These are phyloP conservation scores for Mastacembelus armatus DNA, from an alignment of 2,797 vertebrate species.

Conservation along the genomic window DNA sequence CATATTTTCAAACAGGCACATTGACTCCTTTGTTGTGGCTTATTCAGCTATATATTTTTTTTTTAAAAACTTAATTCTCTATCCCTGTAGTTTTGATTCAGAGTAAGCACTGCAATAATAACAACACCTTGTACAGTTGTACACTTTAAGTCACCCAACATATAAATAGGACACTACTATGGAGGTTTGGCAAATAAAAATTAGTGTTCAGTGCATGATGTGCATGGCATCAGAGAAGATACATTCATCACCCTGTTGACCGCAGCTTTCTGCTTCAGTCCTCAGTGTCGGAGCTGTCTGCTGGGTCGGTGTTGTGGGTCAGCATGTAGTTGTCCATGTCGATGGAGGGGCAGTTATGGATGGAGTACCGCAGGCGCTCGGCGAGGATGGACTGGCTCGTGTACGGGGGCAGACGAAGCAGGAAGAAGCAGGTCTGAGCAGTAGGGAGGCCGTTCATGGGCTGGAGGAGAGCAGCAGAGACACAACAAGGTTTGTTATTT, in stretches of 20 bases:
- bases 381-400: conserved; percentile 85
- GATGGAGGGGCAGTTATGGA: conserved; percentile 89
- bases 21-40: conserved; percentile 63
- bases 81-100: conserved; percentile 64
- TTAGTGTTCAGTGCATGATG: conserved; percentile 79
- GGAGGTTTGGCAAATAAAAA: conserved; percentile 81
- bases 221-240: conserved; percentile 77
- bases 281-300: conserved; percentile 84
- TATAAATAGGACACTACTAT: conserved; percentile 70
- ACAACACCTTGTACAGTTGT: conserved; percentile 68
- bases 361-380: conserved; percentile 87
- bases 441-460: conserved; percentile 87
- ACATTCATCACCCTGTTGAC: conserved; percentile 65
- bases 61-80: conserved; percentile 53
- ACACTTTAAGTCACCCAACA: conserved; percentile 69
- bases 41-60: conserved; percentile 56
- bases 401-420: conserved; percentile 87
- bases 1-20: conserved; percentile 76
- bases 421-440: conserved; percentile 90
- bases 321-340: conserved; percentile 92
- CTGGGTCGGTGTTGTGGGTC: conserved; percentile 85
- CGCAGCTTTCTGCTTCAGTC: conserved; percentile 69
- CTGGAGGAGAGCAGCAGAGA: conserved; percentile 54
- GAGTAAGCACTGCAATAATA: conserved; percentile 69
- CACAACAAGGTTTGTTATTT: background rate